Base-by-base conservation (phyloP, 1,140 invertebrate genomes). In the Homarus americanus region DNA sequence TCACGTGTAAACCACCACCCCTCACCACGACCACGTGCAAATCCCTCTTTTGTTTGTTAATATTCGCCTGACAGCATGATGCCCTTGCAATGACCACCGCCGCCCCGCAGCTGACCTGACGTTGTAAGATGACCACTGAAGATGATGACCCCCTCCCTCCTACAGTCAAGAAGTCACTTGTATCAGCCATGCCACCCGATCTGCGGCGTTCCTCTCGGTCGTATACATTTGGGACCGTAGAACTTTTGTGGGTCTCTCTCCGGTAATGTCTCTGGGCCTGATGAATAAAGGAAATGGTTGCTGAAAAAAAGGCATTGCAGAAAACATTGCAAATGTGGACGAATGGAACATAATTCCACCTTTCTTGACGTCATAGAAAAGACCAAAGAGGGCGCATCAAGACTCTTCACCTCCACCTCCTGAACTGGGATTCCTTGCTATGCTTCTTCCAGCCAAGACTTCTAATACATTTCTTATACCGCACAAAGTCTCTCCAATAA, bases 91-190 rank as follows among this genome's bases (percentile, higher is more conserved):
- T 63, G 58, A 63, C 38, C 53, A 84, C 28, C 72, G 36, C n/a
- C 72, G n/a, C 63, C 63, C n/a, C 63, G 15, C 66, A 76, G 83
- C 83, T 86, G 83, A 86, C 83, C 83, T 86, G 83, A 86, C 83
- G 66, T 53, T 63, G 83, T 40, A 86, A 86, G 83, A 86, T 86
- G 83, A 86, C 83, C 69, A 86, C 83, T 53, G 83, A 86, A 75
- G 83, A 86, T 75, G 83, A 86, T n/a, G 83, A 86, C 83, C 83
- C 83, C 83, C 83, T 86, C 83, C 83, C 83, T 86, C 83, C 83
- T 86, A 86, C 66, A 44, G 83, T 86, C 83, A 86, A 86, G 83
- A 75, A 86, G 83, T 86, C 83, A 86, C 58, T 53, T 38, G 72
- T 58, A 53, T 86, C 83, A 34, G 72, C n/a, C 40, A 76, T 41